Evolutionary conservation across 30 jellyfish, hydroid and myxozoan species (phyloP), one percentile per base, ranked within the genome.

Genomic region (Phacellophora camtschatica): DNA sequence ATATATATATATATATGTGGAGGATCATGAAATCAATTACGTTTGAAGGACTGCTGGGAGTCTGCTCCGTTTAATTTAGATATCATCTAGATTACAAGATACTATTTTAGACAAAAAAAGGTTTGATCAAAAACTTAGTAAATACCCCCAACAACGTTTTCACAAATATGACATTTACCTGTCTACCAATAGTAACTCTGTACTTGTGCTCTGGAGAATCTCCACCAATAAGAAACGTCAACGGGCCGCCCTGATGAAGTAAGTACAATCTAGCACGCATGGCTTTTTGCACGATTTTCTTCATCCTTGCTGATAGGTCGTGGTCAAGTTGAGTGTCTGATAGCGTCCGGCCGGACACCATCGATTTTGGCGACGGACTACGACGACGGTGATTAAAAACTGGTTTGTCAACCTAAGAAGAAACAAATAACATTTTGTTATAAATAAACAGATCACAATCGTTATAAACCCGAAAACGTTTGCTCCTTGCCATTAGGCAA

Each of bases 161-260:
- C n/a, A n/a, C n/a, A n/a, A n/a, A n/a, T n/a, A n/a, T n/a, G n/a
- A n/a, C n/a, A n/a, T 71, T 68, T 46, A 93, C 99, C 97, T 93
- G 99, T 53, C 69, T 96, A 1, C 99, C 99, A 62, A 93, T 82
- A 1, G 93, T 85, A 34, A 93, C 99, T 59, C 85, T 76, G 74
- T 93, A 93, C 49, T 93, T 93, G 54, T 93, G 97, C 54, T 93
- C 99, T 18, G 99, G 97, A 4, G 99, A 86, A 51, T 93, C 99
- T 36, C 99, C 99, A 39, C 99, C 99, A 72, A 93, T 86, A 18
- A 85, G 90, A 64, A 93, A 93, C 54, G 97, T 79, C 85, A 87
- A 53, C 13, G 99, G 99, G 5, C 99, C 99, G 12, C 83, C 96
- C 46, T 93, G 99, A 41, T 93, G 95, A 22, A 93, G 85, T 55